These are phyloP conservation scores for Enteromius afrohamiltoni DNA, from an alignment of 2,797 vertebrate species.

Conservation along the genomic window DNA sequence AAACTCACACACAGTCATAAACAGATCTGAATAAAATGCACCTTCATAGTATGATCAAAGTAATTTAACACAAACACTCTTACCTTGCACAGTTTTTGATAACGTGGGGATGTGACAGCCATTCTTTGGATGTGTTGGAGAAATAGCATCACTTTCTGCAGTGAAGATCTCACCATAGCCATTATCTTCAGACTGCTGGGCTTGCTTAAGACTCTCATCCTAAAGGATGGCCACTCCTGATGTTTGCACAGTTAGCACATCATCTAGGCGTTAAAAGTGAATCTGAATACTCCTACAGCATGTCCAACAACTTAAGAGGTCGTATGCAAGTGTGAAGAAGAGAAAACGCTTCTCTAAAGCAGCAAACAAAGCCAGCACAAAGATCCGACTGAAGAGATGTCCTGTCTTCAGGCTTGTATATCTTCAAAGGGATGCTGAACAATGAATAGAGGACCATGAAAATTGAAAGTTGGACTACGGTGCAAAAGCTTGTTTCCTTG, in stretches of 20 bases:
- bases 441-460: neutral
- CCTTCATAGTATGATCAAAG: neutral
- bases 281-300: conserved; percentile 4
- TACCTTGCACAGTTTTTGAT: conserved; percentile 90
- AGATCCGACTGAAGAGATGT: conserved; percentile 17
- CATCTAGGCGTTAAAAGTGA: conserved; percentile 7
- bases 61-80: conserved; percentile 42
- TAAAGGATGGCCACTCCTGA: conserved; percentile 73
- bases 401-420: conserved; percentile 10
- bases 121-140: conserved; percentile 87
- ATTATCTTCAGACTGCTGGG: conserved; percentile 89
- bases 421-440: neutral
- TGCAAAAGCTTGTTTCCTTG: conserved; percentile 45
- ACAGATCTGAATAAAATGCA: neutral
- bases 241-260: conserved; percentile 13
- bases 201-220: conserved; percentile 88
- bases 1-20: neutral
- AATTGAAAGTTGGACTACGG: conserved; percentile 29
- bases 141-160: conserved; percentile 90
- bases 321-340: neutral
- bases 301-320: neutral
- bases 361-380: conserved; percentile 4
- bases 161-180: conserved; percentile 87
- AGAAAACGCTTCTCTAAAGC: neutral
- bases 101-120: conserved; percentile 86